A percentile compares a stretch with the other conserved stretches of the same genome.
phyloP scores from a whole-genome alignment of 2,797 vertebrate species.

The Cirrhinus mrigala region DNA sequence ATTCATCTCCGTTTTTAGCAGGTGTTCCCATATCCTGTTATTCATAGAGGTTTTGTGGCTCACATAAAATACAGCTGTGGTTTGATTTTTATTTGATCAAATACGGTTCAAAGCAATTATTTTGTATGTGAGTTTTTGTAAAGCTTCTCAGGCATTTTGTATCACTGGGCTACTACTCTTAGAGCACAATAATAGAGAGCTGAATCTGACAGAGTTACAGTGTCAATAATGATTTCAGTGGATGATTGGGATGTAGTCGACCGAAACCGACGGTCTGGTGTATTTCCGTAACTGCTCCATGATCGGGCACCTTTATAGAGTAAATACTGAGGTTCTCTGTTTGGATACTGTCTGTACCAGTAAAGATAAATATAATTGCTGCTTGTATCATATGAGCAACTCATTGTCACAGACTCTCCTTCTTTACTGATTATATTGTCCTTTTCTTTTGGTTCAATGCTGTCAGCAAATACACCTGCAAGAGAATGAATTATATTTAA shows the following conservation, averaged over 20 bases:
- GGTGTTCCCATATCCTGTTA: background rate
- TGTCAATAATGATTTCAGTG: background rate
- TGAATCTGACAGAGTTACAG: constrained; percentile 31
- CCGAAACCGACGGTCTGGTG: background rate
- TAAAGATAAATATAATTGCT: rapidly evolving
- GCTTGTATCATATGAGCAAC: constrained; percentile 28
- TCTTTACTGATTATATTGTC: background rate
- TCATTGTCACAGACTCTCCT: constrained; percentile 18
- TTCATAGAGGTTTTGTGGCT: background rate
- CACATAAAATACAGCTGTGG: background rate
- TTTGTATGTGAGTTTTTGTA: constrained; percentile 29
- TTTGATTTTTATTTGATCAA: background rate
- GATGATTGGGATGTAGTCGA: background rate
- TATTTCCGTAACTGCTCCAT: background rate
- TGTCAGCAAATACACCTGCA: background rate
- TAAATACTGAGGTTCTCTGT: constrained; percentile 51
- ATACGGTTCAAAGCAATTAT: background rate
- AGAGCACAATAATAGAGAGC: constrained; percentile 4
- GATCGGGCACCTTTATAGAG: constrained; percentile 33
- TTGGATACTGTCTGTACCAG: constrained; percentile 52
- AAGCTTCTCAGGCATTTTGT: constrained; percentile 18
- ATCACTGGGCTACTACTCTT: background rate
- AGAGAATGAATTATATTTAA: background rate
- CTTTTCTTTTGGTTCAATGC: background rate
- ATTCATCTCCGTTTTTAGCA: background rate